Base-by-base conservation (phyloP, 2,797 vertebrate genomes). In the Mycteria americana region DNA sequence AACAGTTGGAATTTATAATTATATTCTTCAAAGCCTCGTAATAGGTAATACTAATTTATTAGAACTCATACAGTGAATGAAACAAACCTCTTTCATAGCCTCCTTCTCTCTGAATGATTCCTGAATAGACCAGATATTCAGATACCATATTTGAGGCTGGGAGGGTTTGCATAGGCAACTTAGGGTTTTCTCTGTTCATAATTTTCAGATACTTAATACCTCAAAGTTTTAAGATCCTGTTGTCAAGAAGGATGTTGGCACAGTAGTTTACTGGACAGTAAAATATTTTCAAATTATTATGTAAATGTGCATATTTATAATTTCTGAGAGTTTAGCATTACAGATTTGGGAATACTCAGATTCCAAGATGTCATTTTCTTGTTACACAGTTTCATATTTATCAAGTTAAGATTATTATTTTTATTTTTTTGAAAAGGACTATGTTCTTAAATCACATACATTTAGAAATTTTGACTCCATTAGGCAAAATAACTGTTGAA, bases 1-100 rank as follows among this genome's bases (percentile, higher is more conserved):
- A 88, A 84, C 39, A 86, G 50, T 76, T 92, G 70, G 69, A 90
- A 86, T 93, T 93, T 86, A 65, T 95, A 88, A 93, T 94, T 95
- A 94, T 65, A 10, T 76, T 73, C 35, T 94, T 94, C 77, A 92
- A 94, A 95, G 83, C 43, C 35, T 88, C 41, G 7, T 78, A 62
- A 51, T 81, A 84, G 70, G 22, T 69, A 89, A 62, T 78, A 82
- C 7, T 85, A 56, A 82, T 95, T 92, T 93, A 50, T 69, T 68
- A 92, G 73, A 90, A 69, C 37, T 88, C 92, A 39, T 50, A 68
- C 0, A 0, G 54, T 45, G 69, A 92, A 43, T 53, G 10, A 81
- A 88, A 63, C 18, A 68, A 83, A 50, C 18, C 27, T 75, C 39
- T 60, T 85, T 67, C 33, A 43, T n/a, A 51, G 14, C n/a, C 10